A percentile compares a stretch with the other conserved stretches of the same genome.
Evolutionary conservation across 1,140 invertebrate genomes (phyloP).

Genomic region (Drosophila littoralis): DNA sequence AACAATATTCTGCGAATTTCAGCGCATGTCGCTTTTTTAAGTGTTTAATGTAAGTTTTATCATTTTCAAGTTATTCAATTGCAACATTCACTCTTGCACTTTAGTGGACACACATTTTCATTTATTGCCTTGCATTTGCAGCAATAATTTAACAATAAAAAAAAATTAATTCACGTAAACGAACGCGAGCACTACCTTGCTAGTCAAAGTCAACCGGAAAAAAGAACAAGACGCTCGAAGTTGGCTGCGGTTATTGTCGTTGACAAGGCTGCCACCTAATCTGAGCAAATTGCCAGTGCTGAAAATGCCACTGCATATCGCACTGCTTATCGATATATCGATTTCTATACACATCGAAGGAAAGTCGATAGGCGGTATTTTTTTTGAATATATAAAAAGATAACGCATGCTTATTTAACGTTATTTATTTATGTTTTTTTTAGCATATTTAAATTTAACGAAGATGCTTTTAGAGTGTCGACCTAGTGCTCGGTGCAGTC

Average conservation of each 20-base stretch:
- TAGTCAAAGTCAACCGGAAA: constrained; percentile 84
- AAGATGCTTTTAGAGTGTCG: background rate
- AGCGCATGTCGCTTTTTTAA: constrained; percentile 16
- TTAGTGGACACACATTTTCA: constrained; percentile 3
- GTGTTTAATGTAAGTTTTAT: background rate
- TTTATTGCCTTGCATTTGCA: constrained; percentile 16
- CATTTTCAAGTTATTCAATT: constrained; percentile 8
- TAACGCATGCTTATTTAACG: background rate
- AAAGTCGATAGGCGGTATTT: background rate
- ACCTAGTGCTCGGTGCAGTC: constrained; percentile 63
- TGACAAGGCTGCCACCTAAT: constrained; percentile 25
- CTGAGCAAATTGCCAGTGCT: constrained; percentile 13
- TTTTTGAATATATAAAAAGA: background rate
- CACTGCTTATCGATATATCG: constrained; percentile 9
- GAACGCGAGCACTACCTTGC: constrained; percentile 78
- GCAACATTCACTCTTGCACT: constrained; percentile 21
- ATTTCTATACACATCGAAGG: no score
- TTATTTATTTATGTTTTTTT: background rate
- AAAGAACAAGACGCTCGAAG: constrained; percentile 79
- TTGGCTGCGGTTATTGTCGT: constrained; percentile 68
- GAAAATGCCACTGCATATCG: background rate
- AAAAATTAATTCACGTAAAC: constrained; percentile 57
- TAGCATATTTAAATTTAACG: background rate
- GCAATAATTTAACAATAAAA: constrained; percentile 37
- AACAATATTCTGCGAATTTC: constrained; percentile 52